Evolutionary conservation across 2,888 invertebrate genomes (phyloP).

Genomic region (Nipponacmea schrenckii): DNA sequence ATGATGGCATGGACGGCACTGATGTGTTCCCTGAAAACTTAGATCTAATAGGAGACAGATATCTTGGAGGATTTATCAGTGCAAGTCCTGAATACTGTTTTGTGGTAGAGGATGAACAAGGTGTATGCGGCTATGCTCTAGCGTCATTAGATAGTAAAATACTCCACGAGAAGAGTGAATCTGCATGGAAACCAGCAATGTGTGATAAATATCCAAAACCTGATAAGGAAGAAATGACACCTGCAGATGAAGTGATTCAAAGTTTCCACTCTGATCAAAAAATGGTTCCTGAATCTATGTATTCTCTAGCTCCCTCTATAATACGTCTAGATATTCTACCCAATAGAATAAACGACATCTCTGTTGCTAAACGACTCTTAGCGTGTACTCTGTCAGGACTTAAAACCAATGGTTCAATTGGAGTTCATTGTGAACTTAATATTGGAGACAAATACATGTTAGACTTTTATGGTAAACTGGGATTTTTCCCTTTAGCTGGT

Average conservation of each 20-base stretch:
- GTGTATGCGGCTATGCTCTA: slow-evolving; percentile 85
- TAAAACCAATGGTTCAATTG: slow-evolving; percentile 86
- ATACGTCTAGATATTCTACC: slow-evolving; percentile 81
- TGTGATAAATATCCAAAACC: slow-evolving; percentile 80
- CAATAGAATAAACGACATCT: slow-evolving; percentile 69
- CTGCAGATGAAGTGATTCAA: slow-evolving; percentile 64
- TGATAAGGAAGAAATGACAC: slow-evolving; percentile 59
- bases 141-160: slow-evolving; percentile 83
- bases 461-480: slow-evolving; percentile 87
- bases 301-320: slow-evolving; percentile 79
- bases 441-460: slow-evolving; percentile 79
- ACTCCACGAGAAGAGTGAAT: slow-evolving; percentile 77
- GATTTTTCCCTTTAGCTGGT: slow-evolving; percentile 72
- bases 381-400: slow-evolving; percentile 86
- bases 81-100: slow-evolving; percentile 87
- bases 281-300: slow-evolving; percentile 46
- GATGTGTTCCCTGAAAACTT: slow-evolving; percentile 73
- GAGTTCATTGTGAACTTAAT: slow-evolving; percentile 84
- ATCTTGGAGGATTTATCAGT: slow-evolving; percentile 82
- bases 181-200: slow-evolving; percentile 87
- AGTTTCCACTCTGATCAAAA: slow-evolving; percentile 55
- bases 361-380: slow-evolving; percentile 82
- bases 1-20: slow-evolving; percentile 72
- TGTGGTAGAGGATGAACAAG: slow-evolving; percentile 85
- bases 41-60: slow-evolving; percentile 76